Conservation (phyloP, 2,113 vertebrate species). For the Hystrix cristata region DNA sequence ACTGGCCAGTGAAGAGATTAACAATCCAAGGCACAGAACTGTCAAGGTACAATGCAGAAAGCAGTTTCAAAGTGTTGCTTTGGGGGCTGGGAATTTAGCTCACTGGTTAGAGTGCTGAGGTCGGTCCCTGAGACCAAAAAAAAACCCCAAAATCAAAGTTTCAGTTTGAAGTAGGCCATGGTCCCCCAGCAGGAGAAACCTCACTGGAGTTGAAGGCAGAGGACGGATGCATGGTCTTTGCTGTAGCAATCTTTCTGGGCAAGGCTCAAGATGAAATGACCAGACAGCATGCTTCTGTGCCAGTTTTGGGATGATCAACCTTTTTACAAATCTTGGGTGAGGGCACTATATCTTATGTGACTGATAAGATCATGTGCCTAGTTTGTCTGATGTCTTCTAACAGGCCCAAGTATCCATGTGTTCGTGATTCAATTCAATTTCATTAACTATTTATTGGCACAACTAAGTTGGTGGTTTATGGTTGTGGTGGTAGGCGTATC, state of each 20-base stretch:
- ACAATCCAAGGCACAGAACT: not conserved
- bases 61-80: not conserved
- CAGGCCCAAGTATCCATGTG: not conserved
- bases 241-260: not conserved
- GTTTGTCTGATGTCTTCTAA: not conserved
- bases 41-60: not conserved
- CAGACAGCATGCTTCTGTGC: not conserved
- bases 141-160: not conserved
- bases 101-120: too few relatives aligned
- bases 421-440: not conserved
- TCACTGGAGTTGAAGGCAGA: not conserved
- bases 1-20: not conserved
- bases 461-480: not conserved
- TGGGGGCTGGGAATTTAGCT: too few relatives aligned
- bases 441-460: not conserved
- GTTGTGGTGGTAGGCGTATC: not conserved
- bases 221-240: not conserved
- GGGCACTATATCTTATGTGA: not conserved
- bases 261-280: not conserved
- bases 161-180: not conserved
- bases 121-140: too few relatives aligned
- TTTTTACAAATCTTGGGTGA: not conserved
- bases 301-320: not conserved
- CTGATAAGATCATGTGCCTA: not conserved
- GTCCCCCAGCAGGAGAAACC: not conserved